These are phyloP conservation scores for Megamerina dolium DNA, from an alignment of 2,888 invertebrate species.

Conservation along the genomic window DNA sequence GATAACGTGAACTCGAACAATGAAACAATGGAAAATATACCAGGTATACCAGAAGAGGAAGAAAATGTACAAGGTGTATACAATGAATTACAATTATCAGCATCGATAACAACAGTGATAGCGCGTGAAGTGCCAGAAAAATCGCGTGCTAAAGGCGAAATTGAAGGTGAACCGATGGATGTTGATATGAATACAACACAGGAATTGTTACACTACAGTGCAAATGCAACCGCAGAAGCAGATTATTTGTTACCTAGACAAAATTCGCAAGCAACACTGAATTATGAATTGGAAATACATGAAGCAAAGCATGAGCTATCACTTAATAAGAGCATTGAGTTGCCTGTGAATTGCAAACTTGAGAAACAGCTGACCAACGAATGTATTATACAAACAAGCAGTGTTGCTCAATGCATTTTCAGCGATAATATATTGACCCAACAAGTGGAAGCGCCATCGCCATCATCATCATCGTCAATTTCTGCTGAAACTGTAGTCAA, in stretches of 20 bases:
- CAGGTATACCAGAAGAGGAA: slow-evolving; percentile 6
- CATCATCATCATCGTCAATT: slow-evolving; percentile 1
- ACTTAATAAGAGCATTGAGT: slow-evolving; percentile 14
- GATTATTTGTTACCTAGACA: too few species aligned
- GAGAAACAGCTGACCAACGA: slow-evolving; percentile 5
- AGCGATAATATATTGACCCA: too few species aligned
- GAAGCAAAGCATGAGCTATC: slow-evolving; percentile 10
- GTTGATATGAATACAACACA: slow-evolving; percentile 33
- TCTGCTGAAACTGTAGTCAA: slow-evolving; percentile 3
- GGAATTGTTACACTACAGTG: slow-evolving; percentile 24
- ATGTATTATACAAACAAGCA: slow-evolving; percentile 8
- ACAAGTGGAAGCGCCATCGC: background rate
- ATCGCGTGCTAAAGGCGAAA: slow-evolving; percentile 4
- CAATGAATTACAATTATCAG: background rate
- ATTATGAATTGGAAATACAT: slow-evolving; percentile 9
- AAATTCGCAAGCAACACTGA: too few species aligned
- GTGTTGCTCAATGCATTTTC: too few species aligned
- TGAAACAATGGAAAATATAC: slow-evolving; percentile 21
- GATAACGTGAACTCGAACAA: slow-evolving; percentile 25
- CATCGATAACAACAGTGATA: background rate
- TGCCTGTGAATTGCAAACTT: slow-evolving; percentile 3
- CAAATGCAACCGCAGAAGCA: slow-evolving; percentile 4
- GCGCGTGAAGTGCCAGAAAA: too few species aligned
- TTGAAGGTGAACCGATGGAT: slow-evolving; percentile 36
- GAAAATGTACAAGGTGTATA: slow-evolving; percentile 1